A percentile compares a stretch with the other conserved stretches of the same genome.
Conservation (phyloP, 1,140 invertebrate genomes). For the Heliothis virescens region DNA sequence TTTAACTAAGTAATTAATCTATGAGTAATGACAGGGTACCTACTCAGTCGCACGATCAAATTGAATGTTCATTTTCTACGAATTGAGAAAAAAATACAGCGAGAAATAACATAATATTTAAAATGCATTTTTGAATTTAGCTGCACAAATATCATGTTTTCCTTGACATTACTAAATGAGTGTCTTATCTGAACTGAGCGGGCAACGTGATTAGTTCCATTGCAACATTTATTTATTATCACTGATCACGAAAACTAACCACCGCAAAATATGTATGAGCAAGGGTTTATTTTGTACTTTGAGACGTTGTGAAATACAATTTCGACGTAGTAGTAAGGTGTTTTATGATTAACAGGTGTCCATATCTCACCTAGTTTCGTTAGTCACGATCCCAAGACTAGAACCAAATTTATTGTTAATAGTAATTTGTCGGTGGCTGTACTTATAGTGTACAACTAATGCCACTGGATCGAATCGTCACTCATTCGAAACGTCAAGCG, state of each 20-base stretch:
- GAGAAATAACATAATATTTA: not conserved
- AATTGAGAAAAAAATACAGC: not conserved
- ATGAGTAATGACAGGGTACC: slow-evolving; percentile 60
- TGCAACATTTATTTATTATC: slow-evolving; percentile 49
- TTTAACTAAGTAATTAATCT: slow-evolving; percentile 78
- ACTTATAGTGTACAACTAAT: slow-evolving; percentile 57
- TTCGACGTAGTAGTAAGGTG: slow-evolving; percentile 22
- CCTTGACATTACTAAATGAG: slow-evolving; percentile 49
- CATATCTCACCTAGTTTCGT: slow-evolving; percentile 21
- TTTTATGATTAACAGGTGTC: slow-evolving; percentile 35
- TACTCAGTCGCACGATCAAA: slow-evolving; percentile 59
- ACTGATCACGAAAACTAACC: slow-evolving; percentile 47
- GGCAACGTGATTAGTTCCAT: slow-evolving; percentile 44
- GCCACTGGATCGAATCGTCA: slow-evolving; percentile 70
- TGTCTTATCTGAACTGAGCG: slow-evolving; percentile 45
- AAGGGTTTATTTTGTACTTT: slow-evolving; percentile 34
- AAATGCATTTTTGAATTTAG: slow-evolving; percentile 17
- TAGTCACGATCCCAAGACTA: slow-evolving; percentile 5
- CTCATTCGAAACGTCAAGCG: slow-evolving; percentile 77
- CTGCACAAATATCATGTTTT: slow-evolving; percentile 43
- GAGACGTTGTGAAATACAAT: slow-evolving; percentile 25
- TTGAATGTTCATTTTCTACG: slow-evolving; percentile 50
- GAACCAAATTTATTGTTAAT: slow-evolving; percentile 41
- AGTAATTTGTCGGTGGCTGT: slow-evolving; percentile 60
- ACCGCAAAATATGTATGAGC: slow-evolving; percentile 26